Evolutionary conservation across 2,113 vertebrate genomes (phyloP).

Genomic region (Ia io): DNA sequence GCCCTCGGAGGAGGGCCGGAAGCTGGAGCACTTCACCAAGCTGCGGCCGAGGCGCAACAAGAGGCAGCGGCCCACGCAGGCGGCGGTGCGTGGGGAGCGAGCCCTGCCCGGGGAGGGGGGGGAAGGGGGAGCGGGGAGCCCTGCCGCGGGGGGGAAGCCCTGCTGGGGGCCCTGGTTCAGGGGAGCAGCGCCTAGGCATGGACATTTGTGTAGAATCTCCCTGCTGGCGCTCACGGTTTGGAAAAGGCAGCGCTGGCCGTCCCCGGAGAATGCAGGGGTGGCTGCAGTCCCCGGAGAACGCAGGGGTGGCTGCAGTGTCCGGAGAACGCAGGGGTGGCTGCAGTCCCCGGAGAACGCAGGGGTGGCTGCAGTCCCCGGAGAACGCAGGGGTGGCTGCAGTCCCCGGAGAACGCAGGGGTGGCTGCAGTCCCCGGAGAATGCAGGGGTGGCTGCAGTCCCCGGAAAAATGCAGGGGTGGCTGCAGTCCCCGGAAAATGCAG

Average conservation of each 20-base stretch:
- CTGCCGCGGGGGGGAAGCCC: neutral
- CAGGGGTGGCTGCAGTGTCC: no score
- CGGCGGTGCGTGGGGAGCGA: conserved; percentile 86
- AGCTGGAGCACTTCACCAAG: conserved; percentile 97
- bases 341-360: neutral
- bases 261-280: no score
- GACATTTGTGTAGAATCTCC: accelerated
- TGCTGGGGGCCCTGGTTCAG: neutral
- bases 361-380: neutral
- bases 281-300: neutral
- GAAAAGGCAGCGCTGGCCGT: accelerated
- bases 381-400: neutral
- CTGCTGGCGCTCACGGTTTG: neutral
- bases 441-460: neutral
- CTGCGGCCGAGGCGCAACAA: conserved; percentile 93
- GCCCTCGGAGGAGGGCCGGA: conserved; percentile 95
- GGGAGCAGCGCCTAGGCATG: accelerated
- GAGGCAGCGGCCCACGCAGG: conserved; percentile 91
- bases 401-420: neutral
- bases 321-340: no score
- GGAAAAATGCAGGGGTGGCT: neutral
- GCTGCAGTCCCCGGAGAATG: neutral
- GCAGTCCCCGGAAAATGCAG: neutral
- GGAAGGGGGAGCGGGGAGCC: no score
- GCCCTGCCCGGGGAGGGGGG: neutral